A percentile compares a stretch with the other conserved stretches of the same genome.
These are phyloP conservation scores for Luffia ferchaultella DNA, from an alignment of 2,888 invertebrate species.

Conservation along the genomic window DNA sequence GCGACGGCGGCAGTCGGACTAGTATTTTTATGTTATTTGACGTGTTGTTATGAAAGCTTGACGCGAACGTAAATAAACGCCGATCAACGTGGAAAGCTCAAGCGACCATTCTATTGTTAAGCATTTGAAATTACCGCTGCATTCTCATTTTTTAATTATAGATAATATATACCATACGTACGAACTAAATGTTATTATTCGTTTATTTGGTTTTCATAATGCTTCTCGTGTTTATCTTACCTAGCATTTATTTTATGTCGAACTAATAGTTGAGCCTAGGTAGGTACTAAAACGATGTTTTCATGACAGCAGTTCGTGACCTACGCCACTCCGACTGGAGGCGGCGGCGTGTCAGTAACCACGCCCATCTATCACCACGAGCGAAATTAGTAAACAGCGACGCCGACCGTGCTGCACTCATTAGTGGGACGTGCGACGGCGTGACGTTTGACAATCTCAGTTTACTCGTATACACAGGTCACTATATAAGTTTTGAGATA, in stretches of 20 bases:
- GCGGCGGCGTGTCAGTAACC: background rate
- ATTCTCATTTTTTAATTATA: background rate
- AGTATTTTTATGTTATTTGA: constrained; percentile 20
- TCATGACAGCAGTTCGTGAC: background rate
- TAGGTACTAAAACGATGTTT: too few relatives aligned
- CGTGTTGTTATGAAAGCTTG: constrained; percentile 24
- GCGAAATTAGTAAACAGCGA: background rate
- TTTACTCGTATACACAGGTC: too few relatives aligned
- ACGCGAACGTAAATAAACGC: constrained; percentile 28
- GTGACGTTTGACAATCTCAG: background rate
- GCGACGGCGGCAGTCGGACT: constrained; percentile 2
- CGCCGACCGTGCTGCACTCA: background rate
- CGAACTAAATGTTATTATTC: too few relatives aligned
- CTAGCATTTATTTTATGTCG: too few relatives aligned
- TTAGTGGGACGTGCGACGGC: background rate
- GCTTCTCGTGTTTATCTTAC: too few relatives aligned
- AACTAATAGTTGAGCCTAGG: too few relatives aligned
- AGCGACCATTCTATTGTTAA: constrained; percentile 11
- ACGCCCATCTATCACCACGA: background rate
- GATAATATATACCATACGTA: background rate
- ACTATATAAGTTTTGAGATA: too few relatives aligned
- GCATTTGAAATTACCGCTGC: background rate
- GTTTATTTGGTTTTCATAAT: too few relatives aligned
- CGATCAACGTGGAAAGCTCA: constrained; percentile 11
- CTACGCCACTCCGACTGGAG: background rate